Evolutionary conservation across 2,888 invertebrate genomes (phyloP).

Genomic region (Lapara coniferarum): DNA sequence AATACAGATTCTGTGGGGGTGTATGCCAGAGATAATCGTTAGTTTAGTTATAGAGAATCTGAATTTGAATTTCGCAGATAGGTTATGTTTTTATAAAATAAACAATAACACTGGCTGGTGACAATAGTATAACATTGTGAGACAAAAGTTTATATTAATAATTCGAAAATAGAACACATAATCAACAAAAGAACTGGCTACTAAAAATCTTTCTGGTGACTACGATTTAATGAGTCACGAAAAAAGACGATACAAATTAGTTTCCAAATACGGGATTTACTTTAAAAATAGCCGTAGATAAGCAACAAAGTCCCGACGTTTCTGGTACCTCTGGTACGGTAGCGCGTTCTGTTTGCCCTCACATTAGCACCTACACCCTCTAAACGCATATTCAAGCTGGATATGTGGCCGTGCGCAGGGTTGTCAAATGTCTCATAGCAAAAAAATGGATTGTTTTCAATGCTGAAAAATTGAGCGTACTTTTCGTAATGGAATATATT

Average conservation of each 20-base stretch:
- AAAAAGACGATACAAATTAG: not conserved
- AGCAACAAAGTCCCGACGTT: not conserved
- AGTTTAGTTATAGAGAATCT: not conserved
- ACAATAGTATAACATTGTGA: no score
- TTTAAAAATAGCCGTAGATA: not conserved
- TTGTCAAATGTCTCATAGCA: not conserved
- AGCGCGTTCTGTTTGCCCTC: slow-evolving; percentile 58
- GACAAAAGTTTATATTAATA: not conserved
- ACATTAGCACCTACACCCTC: slow-evolving; percentile 63
- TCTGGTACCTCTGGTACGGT: slow-evolving; percentile 38
- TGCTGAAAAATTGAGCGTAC: not conserved
- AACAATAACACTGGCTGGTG: no score
- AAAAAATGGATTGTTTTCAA: not conserved
- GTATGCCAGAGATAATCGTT: not conserved
- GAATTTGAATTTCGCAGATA: not conserved
- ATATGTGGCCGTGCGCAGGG: slow-evolving; percentile 29
- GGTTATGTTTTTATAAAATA: no score
- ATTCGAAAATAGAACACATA: not conserved
- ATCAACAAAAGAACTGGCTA: not conserved
- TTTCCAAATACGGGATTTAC: not conserved
- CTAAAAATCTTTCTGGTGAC: not conserved
- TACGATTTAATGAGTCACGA: not conserved
- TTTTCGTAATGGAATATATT: no score
- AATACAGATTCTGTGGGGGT: slow-evolving; percentile 21
- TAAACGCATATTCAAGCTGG: slow-evolving; percentile 44